Evolutionary conservation across 2,797 vertebrate genomes (phyloP), one percentile per base, ranked within the genome.

Genomic region (Pangasius larnaudii): DNA sequence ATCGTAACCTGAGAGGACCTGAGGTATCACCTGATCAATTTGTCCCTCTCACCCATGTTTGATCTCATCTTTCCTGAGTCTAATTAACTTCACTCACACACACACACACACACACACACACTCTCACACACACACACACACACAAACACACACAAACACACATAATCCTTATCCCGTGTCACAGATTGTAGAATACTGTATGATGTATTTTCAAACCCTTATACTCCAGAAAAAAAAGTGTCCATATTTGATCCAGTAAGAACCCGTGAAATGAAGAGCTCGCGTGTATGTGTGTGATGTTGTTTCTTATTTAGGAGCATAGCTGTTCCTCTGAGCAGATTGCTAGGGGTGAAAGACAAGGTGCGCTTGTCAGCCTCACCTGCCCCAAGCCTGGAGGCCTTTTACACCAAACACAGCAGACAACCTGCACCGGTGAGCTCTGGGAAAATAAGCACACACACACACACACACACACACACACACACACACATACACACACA

Each of bases 311-410:
- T 0, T 85, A 99, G 98, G 94, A 93, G 90, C 72, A 33, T 97
- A 11, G 97, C 95, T 88, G 91, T 97, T 88, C 97, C 97, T 89
- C 94, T 99, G 86, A 95, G 96, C 92, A 94, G 90, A 90, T 96
- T 92, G 93, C 90, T 99, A 89, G 97, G 98, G 27, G 94, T 99
- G 53, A 95, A 86, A 90, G 96, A 97, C 86, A 94, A 91, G 94
- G 88, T 89, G 19, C 91, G 88, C 89, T 90, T 94, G 84, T 93
- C 93, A 10, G 93, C 92, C 13, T 86, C 92, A 84, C 91, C 92
- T 72, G 96, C 93, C 88, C 94, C 92, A 0, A 22, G 92, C 75
- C 94, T 98, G 93, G 97, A 98, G 95, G 92, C 85, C 0, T 98
- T 97, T 94, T 98, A 98, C 88, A 92, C 56, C 22, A 92, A 89